phyloP scores from a whole-genome alignment of 2,888 invertebrate genomes.

The Ochropacha duplaris region DNA sequence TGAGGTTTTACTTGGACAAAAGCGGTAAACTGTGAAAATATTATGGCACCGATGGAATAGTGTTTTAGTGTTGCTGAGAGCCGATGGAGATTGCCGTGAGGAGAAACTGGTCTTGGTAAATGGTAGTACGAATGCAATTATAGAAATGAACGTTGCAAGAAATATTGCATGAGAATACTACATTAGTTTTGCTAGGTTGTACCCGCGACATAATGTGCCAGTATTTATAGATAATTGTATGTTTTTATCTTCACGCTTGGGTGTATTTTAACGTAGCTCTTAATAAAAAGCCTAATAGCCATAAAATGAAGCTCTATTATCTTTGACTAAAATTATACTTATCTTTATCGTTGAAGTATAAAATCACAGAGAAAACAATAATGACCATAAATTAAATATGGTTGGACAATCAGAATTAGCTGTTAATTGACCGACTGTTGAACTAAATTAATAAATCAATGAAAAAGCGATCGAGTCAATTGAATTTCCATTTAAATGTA shows the following conservation, averaged over 20 bases:
- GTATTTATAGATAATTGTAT: neutral
- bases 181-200: neutral
- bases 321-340: neutral
- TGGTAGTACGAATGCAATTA: slow-evolving; percentile 20
- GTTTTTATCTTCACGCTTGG: neutral
- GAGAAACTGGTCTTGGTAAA: neutral
- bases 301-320: neutral
- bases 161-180: slow-evolving; percentile 1
- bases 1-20: slow-evolving; percentile 15
- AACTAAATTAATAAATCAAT: no score
- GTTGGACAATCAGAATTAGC: no score
- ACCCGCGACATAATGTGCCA: neutral
- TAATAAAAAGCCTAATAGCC: neutral
- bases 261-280: neutral
- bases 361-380: no score
- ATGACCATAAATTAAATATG: no score
- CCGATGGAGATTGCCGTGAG: slow-evolving; percentile 19
- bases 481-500: no score
- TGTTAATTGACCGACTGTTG: no score
- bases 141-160: slow-evolving; percentile 18
- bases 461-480: no score
- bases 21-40: slow-evolving; percentile 51
- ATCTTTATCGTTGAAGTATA: no score
- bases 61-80: slow-evolving; percentile 11
- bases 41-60: slow-evolving; percentile 53